Conservation (phyloP, 2,888 invertebrate species). For the Gastrophysa polygoni region DNA sequence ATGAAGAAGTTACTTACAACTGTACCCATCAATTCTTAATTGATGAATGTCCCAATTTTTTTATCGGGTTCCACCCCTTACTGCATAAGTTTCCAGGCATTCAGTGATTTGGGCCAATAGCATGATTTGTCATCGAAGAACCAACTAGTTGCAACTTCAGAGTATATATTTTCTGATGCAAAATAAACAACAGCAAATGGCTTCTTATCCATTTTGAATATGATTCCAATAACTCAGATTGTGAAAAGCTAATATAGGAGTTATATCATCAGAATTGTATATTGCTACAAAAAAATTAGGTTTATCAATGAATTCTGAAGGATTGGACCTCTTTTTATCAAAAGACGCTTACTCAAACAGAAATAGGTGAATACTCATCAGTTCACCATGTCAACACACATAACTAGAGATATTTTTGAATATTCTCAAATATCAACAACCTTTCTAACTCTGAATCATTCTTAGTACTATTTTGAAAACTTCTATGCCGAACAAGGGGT, state of each 20-base stretch:
- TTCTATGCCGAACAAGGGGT: no score
- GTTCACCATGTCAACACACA: no score
- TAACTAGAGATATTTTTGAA: no score
- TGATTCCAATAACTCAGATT: neutral
- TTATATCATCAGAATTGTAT: neutral
- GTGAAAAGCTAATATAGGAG: neutral
- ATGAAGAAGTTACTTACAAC: slow-evolving; percentile 8
- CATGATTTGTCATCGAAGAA: slow-evolving; percentile 4
- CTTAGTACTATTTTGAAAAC: no score
- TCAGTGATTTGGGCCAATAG: slow-evolving; percentile 12
- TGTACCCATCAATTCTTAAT: slow-evolving; percentile 10
- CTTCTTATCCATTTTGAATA: slow-evolving; percentile 1
- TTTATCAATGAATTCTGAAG: no score
- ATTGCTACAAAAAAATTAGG: no score
- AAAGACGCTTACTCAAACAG: no score
- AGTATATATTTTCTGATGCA: slow-evolving; percentile 5
- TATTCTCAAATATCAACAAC: no score
- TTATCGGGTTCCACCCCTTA: slow-evolving; percentile 11
- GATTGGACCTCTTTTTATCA: no score
- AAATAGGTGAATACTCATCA: no score
- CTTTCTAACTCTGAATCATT: no score
- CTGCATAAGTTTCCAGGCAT: slow-evolving; percentile 10
- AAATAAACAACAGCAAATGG: slow-evolving; percentile 13
- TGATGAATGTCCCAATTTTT: slow-evolving; percentile 9
- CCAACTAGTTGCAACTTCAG: slow-evolving; percentile 18